Evolutionary conservation across 1,140 invertebrate genomes (phyloP), one percentile per base, ranked within the genome.

Genomic region (Drosophila pseudoananassae): DNA sequence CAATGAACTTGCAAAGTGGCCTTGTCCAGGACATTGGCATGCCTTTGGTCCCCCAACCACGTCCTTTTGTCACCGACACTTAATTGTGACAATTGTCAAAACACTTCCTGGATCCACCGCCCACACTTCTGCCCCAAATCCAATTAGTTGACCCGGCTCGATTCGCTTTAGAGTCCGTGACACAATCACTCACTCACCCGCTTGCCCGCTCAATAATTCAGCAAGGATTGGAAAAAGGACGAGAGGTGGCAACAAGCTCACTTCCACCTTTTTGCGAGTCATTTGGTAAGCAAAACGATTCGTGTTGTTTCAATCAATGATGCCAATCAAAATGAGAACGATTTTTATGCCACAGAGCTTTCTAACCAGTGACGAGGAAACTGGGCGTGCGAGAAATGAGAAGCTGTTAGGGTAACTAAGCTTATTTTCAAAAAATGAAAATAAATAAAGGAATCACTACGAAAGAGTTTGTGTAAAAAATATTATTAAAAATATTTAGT

Each of bases 261-360:
- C 73, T 64, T 77, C 55, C 59, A 63, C 78, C 78, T 81, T 58
- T 84, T 78, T 77, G 57, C 75, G 60, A 78, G 83, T 71, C 70
- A 82, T 87, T 87, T 78, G 68, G 69, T 40, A 51, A 76, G 78
- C 77, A 82, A 87, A 88, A 78, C 75, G 83, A 61, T 88, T 87
- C 83, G 83, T 87, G 83, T 83, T 87, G 78, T 87, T 87, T 87
- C 83, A 79, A 82, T 88, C 83, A 87, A 87, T 88, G 83, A 87
- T 78, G 83, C 83, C 83, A 87, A 87, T 87, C 83, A 88, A 84
- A 81, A 76, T 87, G 66, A 75, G 69, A 88, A 70, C 54, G 74
- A 78, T 88, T 88, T 83, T 87, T 87, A 71, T 69, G 64, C 50
- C 63, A 69, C 63, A 69, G 33, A 69, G 63, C 38, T 10, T 68